A percentile compares a stretch with the other conserved stretches of the same genome.
Conservation (phyloP, 2,797 vertebrate genomes). For the Phalanger gymnotis region DNA sequence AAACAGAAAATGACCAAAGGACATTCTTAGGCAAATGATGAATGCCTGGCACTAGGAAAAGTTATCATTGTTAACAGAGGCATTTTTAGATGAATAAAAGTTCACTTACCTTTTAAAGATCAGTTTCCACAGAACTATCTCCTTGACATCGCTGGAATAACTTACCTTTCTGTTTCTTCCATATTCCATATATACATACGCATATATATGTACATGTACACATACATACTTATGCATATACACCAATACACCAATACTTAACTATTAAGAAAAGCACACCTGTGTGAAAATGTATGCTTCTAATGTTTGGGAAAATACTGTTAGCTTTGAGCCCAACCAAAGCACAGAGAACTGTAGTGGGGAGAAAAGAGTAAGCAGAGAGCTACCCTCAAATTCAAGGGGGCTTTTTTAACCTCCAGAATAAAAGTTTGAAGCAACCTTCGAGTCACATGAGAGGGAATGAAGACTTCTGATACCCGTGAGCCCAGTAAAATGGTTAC, state of each 20-base stretch:
- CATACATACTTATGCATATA: background rate
- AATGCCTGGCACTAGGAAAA: background rate
- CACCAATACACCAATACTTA: background rate
- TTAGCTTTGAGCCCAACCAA: background rate
- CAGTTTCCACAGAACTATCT: conserved; percentile 1
- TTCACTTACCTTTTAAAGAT: conserved; percentile 78
- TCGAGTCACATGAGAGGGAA: conserved; percentile 32
- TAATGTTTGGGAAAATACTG: background rate
- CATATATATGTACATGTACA: background rate
- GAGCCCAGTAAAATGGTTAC: background rate
- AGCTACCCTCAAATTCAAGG: background rate
- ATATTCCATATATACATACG: no score
- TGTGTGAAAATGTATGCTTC: background rate
- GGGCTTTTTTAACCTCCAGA: background rate
- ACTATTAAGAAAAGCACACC: background rate
- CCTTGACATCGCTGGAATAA: background rate
- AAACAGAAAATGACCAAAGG: background rate
- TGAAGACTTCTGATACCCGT: background rate
- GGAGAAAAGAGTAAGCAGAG: background rate
- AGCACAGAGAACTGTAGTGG: background rate
- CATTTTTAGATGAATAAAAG: conserved; percentile 5
- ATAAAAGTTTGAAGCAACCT: background rate
- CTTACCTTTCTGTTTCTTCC: conserved; percentile 81
- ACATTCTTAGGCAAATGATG: conserved; percentile 35
- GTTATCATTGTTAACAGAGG: background rate